Conservation (phyloP, 1,140 invertebrate species). For the Drosophila malerkotliana region DNA sequence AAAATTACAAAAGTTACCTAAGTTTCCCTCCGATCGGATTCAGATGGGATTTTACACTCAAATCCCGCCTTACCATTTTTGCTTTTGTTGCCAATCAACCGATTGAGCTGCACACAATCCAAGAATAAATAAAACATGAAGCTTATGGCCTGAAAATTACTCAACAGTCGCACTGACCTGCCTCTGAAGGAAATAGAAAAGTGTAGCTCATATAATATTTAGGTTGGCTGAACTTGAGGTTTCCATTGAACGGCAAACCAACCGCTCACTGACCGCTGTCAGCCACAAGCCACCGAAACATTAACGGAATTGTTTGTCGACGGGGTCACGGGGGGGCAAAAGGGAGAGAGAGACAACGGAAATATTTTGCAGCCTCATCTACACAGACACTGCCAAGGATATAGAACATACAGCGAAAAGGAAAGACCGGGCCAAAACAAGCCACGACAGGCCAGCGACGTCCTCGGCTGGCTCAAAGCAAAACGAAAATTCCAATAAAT, state of each 20-base stretch:
- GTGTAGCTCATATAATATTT: conserved; percentile 71
- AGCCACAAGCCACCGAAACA: conserved; percentile 63
- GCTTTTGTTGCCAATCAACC: conserved; percentile 44
- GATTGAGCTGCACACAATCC: conserved; percentile 52
- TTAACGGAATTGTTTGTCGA: conserved; percentile 68
- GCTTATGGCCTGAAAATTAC: conserved; percentile 67
- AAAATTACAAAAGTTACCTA: conserved; percentile 1
- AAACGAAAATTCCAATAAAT: conserved; percentile 81
- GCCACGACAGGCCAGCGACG: conserved; percentile 31
- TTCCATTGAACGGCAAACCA: conserved; percentile 18
- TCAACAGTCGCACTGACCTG: conserved; percentile 27
- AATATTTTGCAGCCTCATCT: conserved; percentile 54
- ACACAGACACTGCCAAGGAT: background rate
- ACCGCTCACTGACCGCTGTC: conserved; percentile 61
- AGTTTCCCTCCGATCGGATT: background rate
- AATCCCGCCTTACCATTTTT: background rate
- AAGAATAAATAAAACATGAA: conserved; percentile 67
- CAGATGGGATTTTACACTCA: conserved; percentile 5
- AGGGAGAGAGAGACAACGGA: conserved; percentile 44
- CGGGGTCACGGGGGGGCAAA: conserved; percentile 8
- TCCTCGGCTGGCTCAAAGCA: conserved; percentile 53
- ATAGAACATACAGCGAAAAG: background rate
- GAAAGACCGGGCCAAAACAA: conserved; percentile 12
- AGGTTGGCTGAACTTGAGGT: conserved; percentile 53
- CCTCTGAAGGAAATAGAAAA: conserved; percentile 56